phyloP scores from a whole-genome alignment of 2,797 vertebrate genomes.

The Centropyge bicolor region DNA sequence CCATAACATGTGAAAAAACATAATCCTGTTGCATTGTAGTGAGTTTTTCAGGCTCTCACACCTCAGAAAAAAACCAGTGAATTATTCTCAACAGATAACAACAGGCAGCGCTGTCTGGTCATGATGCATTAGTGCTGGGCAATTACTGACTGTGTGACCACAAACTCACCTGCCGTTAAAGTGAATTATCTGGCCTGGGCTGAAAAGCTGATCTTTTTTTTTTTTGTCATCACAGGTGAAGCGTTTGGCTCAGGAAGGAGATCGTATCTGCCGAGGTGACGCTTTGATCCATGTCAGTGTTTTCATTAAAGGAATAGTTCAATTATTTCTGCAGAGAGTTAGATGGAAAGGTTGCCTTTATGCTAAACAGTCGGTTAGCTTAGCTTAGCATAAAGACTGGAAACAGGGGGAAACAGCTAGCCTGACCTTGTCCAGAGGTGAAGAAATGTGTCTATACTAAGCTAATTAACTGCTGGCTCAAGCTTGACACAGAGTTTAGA shows the following conservation, averaged over 20 bases:
- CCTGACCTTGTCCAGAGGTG: neutral
- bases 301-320: slow-evolving; percentile 12
- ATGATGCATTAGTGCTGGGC: slow-evolving; percentile 40
- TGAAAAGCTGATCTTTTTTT: slow-evolving; percentile 46
- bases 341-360: slow-evolving; percentile 4
- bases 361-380: neutral
- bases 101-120: slow-evolving; percentile 12
- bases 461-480: neutral
- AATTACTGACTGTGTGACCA: slow-evolving; percentile 39
- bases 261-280: slow-evolving; percentile 22
- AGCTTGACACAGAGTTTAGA: neutral
- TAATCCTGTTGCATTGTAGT: neutral
- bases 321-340: neutral
- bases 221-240: slow-evolving; percentile 40
- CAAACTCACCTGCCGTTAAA: slow-evolving; percentile 38
- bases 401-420: neutral
- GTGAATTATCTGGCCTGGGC: slow-evolving; percentile 26
- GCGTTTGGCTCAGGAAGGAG: slow-evolving; percentile 33
- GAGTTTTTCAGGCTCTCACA: neutral
- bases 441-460: neutral
- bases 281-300: slow-evolving; percentile 21
- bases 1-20: neutral
- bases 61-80: neutral
- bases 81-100: neutral
- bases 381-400: neutral